Percentiles rank a stretch among this genome's conserved stretches.
Conservation (phyloP, 1,140 invertebrate species). For the Lordiphosa clarofinis region DNA sequence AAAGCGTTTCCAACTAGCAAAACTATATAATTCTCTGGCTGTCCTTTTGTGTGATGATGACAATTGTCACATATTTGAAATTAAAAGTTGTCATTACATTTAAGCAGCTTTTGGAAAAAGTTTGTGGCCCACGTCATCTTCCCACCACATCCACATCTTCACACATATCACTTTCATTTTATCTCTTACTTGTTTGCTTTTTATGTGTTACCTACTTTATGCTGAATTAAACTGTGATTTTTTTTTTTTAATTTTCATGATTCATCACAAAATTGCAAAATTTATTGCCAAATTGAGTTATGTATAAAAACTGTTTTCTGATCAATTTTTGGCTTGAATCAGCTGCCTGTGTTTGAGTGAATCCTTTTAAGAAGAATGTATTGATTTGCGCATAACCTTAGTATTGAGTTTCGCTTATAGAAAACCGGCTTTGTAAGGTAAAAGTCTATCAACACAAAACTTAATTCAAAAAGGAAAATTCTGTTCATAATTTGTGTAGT, state of each 20-base stretch:
- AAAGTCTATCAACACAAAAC: conserved; percentile 14
- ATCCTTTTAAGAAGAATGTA: conserved; percentile 51
- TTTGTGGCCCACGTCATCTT: not conserved
- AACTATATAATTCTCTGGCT: not conserved
- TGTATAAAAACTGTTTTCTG: conserved; percentile 8
- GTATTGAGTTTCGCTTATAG: conserved; percentile 30
- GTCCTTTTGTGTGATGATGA: conserved; percentile 11
- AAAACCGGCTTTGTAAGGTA: conserved; percentile 34
- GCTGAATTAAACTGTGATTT: conserved; percentile 19
- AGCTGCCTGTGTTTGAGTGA: conserved; percentile 41
- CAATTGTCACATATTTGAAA: conserved; percentile 13
- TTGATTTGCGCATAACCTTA: conserved; percentile 38
- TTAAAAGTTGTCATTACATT: conserved; percentile 1
- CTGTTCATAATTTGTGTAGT: conserved; percentile 9
- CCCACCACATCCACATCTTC: not conserved
- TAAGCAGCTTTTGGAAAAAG: conserved; percentile 6
- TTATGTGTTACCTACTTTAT: conserved; percentile 39
- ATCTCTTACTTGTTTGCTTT: conserved; percentile 20
- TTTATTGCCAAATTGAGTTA: conserved; percentile 24
- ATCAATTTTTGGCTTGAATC: conserved; percentile 26
- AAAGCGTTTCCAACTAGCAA: conserved; percentile 5
- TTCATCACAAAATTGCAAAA: conserved; percentile 14
- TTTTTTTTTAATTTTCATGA: conserved; percentile 31
- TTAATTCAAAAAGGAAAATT: conserved; percentile 7
- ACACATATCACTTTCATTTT: conserved; percentile 61